Evolutionary conservation across 2,113 vertebrate genomes (phyloP).

Genomic region (Erythrocercus mccallii): DNA sequence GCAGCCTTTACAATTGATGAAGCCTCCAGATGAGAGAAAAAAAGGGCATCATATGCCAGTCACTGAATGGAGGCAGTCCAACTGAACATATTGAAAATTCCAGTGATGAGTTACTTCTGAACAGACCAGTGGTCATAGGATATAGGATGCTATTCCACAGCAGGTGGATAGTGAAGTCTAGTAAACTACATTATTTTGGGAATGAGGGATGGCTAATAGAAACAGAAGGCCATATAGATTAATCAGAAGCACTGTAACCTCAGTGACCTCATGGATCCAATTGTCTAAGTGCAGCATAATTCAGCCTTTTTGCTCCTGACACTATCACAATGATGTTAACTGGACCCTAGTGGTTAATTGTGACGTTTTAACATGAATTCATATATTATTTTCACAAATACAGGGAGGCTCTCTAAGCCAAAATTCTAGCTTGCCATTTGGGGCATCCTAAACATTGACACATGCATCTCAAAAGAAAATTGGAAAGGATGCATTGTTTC

Average conservation of each 20-base stretch:
- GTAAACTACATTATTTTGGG: not conserved
- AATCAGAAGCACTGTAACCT: not conserved
- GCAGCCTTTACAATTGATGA: not conserved
- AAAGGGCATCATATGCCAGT: not conserved
- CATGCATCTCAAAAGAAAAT: not conserved
- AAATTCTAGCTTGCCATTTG: not conserved
- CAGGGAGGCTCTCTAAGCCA: not conserved
- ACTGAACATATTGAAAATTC: not conserved
- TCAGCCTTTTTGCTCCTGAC: not conserved
- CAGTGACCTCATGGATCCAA: not conserved
- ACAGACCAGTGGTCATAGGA: not conserved
- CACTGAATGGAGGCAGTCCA: not conserved
- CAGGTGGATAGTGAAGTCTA: not conserved
- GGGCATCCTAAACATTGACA: not conserved
- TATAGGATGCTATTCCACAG: not conserved
- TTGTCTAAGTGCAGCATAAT: not conserved
- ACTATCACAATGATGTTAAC: not conserved
- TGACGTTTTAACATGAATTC: not conserved
- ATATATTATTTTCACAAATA: not conserved
- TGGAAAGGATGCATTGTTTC: not conserved
- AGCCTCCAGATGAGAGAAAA: not conserved
- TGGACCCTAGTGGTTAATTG: not conserved
- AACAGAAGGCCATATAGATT: not conserved
- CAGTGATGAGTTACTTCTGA: not conserved
- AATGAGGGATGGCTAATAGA: not conserved